These are phyloP conservation scores for Fragum fragum DNA, from an alignment of 2,888 invertebrate genomes.

Conservation along the genomic window DNA sequence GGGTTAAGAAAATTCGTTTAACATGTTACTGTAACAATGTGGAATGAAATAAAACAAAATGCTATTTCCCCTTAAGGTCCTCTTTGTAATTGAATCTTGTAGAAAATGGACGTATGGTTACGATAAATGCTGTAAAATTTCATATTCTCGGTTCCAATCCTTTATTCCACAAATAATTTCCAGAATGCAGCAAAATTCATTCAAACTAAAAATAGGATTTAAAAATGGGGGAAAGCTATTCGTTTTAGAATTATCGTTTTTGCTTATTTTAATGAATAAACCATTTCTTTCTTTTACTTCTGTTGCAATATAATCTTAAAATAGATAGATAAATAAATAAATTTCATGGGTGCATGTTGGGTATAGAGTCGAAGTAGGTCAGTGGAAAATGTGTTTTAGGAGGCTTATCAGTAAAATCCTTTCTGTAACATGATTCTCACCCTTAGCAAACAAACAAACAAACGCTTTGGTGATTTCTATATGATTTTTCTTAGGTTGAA, in stretches of 20 bases:
- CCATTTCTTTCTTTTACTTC: no score
- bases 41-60: not conserved
- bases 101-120: constrained; percentile 36
- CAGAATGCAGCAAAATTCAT: no score
- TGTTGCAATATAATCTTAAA: no score
- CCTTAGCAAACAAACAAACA: not conserved
- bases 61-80: constrained; percentile 9
- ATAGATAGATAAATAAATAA: no score
- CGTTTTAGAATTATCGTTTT: no score
- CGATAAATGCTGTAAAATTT: constrained; percentile 45
- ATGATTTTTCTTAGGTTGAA: no score
- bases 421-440: constrained; percentile 6
- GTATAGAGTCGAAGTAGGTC: constrained; percentile 15
- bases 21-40: no score
- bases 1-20: no score
- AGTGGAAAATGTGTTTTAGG: constrained; percentile 12
- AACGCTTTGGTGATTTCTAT: no score
- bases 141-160: constrained; percentile 13
- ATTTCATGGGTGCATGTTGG: not conserved
- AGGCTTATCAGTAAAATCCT: constrained; percentile 28
- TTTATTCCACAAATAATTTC: not conserved
- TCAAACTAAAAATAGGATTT: no score
- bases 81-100: constrained; percentile 38
- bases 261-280: no score
- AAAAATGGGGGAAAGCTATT: no score